phyloP scores from a whole-genome alignment of 2,888 invertebrate genomes.

The Ophioninae sp. region DNA sequence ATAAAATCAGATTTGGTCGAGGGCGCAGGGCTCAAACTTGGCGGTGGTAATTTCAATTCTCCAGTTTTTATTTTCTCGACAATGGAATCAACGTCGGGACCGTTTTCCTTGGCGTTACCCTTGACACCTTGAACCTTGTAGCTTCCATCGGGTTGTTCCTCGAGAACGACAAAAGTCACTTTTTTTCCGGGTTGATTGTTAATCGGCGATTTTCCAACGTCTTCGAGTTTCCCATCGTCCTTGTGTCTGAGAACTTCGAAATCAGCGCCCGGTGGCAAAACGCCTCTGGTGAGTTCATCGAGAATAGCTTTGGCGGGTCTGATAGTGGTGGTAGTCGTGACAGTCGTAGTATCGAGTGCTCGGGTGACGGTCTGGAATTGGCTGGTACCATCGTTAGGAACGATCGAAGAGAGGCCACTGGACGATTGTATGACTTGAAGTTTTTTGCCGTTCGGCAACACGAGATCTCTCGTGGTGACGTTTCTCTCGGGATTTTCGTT shows the following conservation, averaged over 20 bases:
- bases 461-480: slow-evolving; percentile 88
- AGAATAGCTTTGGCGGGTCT: slow-evolving; percentile 86
- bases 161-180: slow-evolving; percentile 92
- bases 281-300: slow-evolving; percentile 90
- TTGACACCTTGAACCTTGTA: slow-evolving; percentile 92
- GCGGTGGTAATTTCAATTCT: slow-evolving; percentile 89
- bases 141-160: slow-evolving; percentile 92
- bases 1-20: slow-evolving; percentile 59
- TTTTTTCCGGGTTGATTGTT: slow-evolving; percentile 87
- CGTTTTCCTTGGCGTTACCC: slow-evolving; percentile 87
- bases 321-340: slow-evolving; percentile 82
- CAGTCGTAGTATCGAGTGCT: slow-evolving; percentile 78
- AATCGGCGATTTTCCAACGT: slow-evolving; percentile 84
- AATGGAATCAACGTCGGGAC: slow-evolving; percentile 90
- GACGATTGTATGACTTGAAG: slow-evolving; percentile 83
- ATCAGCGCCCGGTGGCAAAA: slow-evolving; percentile 89
- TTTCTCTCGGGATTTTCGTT: slow-evolving; percentile 86
- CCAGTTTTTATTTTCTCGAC: slow-evolving; percentile 91
- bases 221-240: slow-evolving; percentile 88
- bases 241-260: slow-evolving; percentile 91
- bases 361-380: slow-evolving; percentile 65
- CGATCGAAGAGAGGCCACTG: slow-evolving; percentile 70
- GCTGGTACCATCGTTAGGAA: slow-evolving; percentile 68
- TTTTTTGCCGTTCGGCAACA: slow-evolving; percentile 88
- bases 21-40: slow-evolving; percentile 74